Evolutionary conservation across 2,888 invertebrate species (phyloP).

Genomic region (Leistus spinibarbis): DNA sequence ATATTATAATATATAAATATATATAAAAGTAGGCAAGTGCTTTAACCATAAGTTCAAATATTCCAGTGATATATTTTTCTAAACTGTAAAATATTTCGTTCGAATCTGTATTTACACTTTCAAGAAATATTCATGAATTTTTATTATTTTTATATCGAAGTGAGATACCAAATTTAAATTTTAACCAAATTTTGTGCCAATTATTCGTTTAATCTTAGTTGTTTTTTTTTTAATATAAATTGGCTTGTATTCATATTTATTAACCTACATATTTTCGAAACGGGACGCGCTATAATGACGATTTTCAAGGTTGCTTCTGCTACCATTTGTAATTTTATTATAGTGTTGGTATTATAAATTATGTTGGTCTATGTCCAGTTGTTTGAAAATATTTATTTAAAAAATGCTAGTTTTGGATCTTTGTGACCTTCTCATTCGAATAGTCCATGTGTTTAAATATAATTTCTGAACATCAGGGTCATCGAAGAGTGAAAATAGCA

Average conservation of each 20-base stretch:
- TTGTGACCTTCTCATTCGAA: too few species aligned
- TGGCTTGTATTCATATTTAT: neutral
- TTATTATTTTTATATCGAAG: neutral
- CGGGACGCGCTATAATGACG: neutral
- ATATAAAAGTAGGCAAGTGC: constrained; percentile 27
- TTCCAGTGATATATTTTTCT: constrained; percentile 39
- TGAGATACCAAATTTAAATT: neutral
- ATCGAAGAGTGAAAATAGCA: too few species aligned
- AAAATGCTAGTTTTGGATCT: too few species aligned
- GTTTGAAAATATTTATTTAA: too few species aligned
- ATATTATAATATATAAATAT: neutral
- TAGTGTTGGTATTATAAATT: neutral
- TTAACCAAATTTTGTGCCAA: neutral
- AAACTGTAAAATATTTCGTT: constrained; percentile 13
- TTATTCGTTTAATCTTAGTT: neutral
- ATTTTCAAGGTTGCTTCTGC: neutral
- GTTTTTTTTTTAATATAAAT: neutral
- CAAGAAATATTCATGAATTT: neutral
- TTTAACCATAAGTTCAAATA: constrained; percentile 37
- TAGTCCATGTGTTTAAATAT: too few species aligned
- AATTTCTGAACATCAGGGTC: too few species aligned
- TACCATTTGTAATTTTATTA: neutral
- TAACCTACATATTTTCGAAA: neutral
- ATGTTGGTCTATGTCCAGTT: too few species aligned
- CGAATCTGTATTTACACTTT: neutral